Evolutionary conservation across 2,888 invertebrate species (phyloP), one percentile per base, ranked within the genome.

Genomic region (Cheiracanthium punctorium): DNA sequence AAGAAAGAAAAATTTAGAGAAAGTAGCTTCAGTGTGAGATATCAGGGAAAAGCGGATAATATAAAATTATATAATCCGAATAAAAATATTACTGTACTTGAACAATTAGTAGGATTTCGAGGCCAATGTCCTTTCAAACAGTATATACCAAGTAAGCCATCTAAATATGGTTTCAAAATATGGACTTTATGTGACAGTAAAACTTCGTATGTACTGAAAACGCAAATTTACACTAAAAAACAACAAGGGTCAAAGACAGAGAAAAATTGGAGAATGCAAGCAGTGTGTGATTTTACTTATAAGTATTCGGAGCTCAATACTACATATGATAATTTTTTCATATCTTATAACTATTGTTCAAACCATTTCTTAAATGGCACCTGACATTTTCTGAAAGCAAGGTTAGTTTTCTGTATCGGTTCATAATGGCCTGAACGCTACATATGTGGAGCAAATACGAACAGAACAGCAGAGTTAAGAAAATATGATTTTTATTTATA

Each of bases 401-500:
- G 69, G 8, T 33, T 10, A 69, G 69, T 69, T 69, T 69, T 69
- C 69, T 17, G 48, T 48, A 73, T n/a, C 2, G 32, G 43, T 7
- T 48, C n/a, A n/a, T 10, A 73, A 48, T 29, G 73, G 48, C 1
- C 73, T 10, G 48, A 73, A 73, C 2, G 73, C 10, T 48, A 52
- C 29, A 29, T 73, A 48, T 48, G 30, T 52, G 73, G 14, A 72
- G 48, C 48, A 48, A 52, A 73, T 73, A 73, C 32, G 73, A 73
- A 48, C 73, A 73, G 52, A 73, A 73, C 73, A 73, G 10, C 37
- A 37, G 37, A 10, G 37, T 37, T 37, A 37, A 37, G n/a, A n/a
- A n/a, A n/a, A n/a, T n/a, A n/a, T n/a, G n/a, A n/a, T n/a, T n/a
- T n/a, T n/a, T n/a, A n/a, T n/a, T n/a, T n/a, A n/a, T n/a, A n/a